phyloP scores from a whole-genome alignment of 2,797 vertebrate genomes.

The Urosaurus nigricauda region DNA sequence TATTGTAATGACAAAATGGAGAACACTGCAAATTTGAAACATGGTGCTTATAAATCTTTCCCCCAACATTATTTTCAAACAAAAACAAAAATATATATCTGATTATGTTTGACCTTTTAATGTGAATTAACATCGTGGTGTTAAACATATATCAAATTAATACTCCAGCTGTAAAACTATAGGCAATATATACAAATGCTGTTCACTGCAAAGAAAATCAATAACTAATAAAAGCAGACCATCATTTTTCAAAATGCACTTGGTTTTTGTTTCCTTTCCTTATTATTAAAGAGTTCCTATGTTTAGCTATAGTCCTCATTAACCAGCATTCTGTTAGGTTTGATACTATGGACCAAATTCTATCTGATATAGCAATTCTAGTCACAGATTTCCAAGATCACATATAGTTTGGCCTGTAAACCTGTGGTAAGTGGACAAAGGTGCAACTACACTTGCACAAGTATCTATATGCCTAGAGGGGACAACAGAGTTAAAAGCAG shows the following conservation, averaged over 20 bases:
- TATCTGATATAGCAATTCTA: not conserved
- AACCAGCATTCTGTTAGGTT: not conserved
- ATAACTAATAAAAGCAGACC: not conserved
- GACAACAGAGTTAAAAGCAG: no score
- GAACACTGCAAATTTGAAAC: conserved; percentile 66
- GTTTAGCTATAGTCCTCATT: not conserved
- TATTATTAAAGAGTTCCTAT: not conserved
- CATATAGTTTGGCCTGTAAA: not conserved
- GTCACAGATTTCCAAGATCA: not conserved
- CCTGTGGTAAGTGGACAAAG: no score
- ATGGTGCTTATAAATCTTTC: conserved; percentile 11
- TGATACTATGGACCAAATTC: not conserved
- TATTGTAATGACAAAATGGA: conserved; percentile 70
- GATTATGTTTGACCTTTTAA: not conserved
- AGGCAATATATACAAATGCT: not conserved
- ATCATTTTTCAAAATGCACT: not conserved
- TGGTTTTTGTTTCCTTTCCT: not conserved
- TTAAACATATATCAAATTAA: not conserved
- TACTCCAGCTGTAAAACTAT: not conserved
- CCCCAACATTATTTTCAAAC: not conserved
- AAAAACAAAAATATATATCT: not conserved
- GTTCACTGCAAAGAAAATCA: not conserved
- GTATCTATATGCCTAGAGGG: no score
- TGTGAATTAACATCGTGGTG: not conserved
- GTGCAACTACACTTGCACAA: no score